These are phyloP conservation scores for Melanchra persicariae DNA, from an alignment of 2,888 invertebrate species.

Conservation along the genomic window DNA sequence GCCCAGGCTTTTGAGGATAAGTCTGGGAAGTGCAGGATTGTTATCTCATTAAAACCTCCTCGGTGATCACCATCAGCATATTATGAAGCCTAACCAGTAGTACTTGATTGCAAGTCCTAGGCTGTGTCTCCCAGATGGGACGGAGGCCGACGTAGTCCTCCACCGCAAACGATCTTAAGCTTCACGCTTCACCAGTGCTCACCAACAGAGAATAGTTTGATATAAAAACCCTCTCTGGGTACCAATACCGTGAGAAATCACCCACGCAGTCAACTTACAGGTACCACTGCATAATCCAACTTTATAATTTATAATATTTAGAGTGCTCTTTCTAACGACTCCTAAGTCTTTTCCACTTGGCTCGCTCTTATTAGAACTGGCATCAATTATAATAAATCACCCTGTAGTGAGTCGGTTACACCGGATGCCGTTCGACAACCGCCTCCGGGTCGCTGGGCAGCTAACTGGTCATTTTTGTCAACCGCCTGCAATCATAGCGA, in stretches of 20 bases:
- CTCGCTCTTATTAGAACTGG: conserved; percentile 44
- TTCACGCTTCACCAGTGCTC: too few species aligned
- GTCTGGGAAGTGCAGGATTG: too few species aligned
- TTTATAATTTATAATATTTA: neutral
- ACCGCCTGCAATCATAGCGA: conserved; percentile 78
- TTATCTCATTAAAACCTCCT: too few species aligned
- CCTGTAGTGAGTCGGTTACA: conserved; percentile 59
- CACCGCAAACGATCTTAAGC: too few species aligned
- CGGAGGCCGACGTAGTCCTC: too few species aligned
- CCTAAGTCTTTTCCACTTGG: conserved; percentile 20
- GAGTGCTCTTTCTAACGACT: conserved; percentile 1
- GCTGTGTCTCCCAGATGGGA: too few species aligned
- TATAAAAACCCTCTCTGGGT: too few species aligned
- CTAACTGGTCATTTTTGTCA: conserved; percentile 81
- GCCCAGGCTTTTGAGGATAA: too few species aligned
- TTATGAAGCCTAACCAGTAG: too few species aligned
- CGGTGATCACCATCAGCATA: too few species aligned
- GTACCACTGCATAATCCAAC: neutral
- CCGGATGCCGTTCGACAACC: conserved; percentile 70
- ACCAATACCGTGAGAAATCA: neutral
- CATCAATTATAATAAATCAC: conserved; percentile 62
- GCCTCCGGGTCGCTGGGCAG: conserved; percentile 80
- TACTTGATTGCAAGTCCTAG: too few species aligned
- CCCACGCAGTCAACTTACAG: neutral
- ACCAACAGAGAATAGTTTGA: too few species aligned